phyloP scores from a whole-genome alignment of 2,113 vertebrate genomes.

The Actenoides lindsayi region DNA sequence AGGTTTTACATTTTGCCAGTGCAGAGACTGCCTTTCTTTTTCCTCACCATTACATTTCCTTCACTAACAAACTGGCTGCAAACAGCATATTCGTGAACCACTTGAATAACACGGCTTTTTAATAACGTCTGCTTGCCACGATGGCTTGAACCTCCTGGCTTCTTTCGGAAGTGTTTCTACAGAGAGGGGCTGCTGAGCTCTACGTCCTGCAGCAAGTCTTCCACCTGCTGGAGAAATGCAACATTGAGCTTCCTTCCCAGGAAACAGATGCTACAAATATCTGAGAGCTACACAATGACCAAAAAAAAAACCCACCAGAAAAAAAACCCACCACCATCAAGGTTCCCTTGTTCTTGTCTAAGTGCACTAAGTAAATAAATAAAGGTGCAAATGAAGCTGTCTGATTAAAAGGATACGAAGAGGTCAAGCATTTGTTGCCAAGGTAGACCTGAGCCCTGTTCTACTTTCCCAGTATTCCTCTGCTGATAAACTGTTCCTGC shows the following conservation, averaged over 20 bases:
- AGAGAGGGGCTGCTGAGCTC: not conserved
- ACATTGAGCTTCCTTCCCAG: constrained; percentile 34
- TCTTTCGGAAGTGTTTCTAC: not conserved
- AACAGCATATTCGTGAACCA: not conserved
- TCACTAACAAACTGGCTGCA: not conserved
- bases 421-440: not conserved
- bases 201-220: constrained; percentile 44
- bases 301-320: not conserved
- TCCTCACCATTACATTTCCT: not conserved
- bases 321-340: not conserved
- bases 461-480: not conserved
- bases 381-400: constrained; percentile 13
- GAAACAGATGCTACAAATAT: constrained; percentile 60
- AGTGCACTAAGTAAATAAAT: constrained; percentile 20
- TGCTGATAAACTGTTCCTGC: not conserved
- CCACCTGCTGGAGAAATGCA: constrained; percentile 70
- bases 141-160: not conserved
- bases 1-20: not conserved
- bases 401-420: constrained; percentile 2
- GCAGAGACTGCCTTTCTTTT: not conserved
- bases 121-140: not conserved
- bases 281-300: constrained; percentile 1
- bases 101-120: not conserved
- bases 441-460: not conserved
- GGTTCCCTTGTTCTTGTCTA: not conserved